Base-by-base conservation (phyloP, 2,797 vertebrate species). In the Decapterus maruadsi region DNA sequence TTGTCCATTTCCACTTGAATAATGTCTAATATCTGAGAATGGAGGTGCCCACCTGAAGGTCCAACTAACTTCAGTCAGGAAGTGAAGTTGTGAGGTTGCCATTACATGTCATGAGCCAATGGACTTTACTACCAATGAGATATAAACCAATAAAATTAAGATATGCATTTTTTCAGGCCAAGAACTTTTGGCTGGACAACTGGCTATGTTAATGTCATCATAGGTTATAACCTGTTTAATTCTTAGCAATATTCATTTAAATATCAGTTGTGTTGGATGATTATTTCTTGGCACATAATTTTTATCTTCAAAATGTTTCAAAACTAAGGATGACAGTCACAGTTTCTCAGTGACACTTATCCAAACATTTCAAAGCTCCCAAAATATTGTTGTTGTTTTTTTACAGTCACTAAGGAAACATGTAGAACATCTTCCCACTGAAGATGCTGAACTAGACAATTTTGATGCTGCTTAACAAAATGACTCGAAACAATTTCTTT, bases 1-100 rank as follows among this genome's bases (percentile, higher is more conserved):
- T 92, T 90, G 84, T 88, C 84, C 75, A 80, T 82, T 89, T 79
- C 26, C 26, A 26, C 26, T 26, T 26, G 14, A 60, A 19, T n/a
- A 17, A 34, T 34, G 31, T 34, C 2, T 29, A 34, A 57, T 17
- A 57, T 19, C 29, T 19, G 31, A 20, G 51, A 53, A 26, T 12
- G 51, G 22, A 0, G 51, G 12, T 53, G 11, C 51, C 20, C 20
- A 26, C 11, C 10, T 53, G 0, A 53, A 2, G 6, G 12, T 13
- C 10, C 51, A 26, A 22, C 48, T 50, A 34, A 34, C 31, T 6
- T 34, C n/a, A 20, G n/a, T 8, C 19, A 50, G 11, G 48, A 50
- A 50, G 9, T 10, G 19, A 9, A 50, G 2, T 46, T 20, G n/a
- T 50, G 48, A 20, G n/a, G 8, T 20, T 26, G 19, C 9, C n/a